Evolutionary conservation across 2,797 vertebrate species (phyloP).

Genomic region (Gymnothorax javanicus): DNA sequence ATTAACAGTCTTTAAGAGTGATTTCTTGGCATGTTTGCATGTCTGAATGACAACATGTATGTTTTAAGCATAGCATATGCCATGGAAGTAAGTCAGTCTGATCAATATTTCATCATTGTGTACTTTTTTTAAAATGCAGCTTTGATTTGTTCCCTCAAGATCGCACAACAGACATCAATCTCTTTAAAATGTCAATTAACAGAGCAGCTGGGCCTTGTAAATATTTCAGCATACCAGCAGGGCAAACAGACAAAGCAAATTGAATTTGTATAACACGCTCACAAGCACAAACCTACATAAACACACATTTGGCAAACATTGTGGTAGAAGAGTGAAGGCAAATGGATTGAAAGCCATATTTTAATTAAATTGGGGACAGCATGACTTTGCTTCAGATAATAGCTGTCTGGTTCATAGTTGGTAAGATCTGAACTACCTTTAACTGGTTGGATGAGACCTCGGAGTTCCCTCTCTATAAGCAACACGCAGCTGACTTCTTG

Average conservation of each 20-base stretch:
- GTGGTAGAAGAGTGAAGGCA: neutral
- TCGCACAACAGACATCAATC: slow-evolving; percentile 7
- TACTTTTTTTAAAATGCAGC: slow-evolving; percentile 20
- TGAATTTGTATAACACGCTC: slow-evolving; percentile 19
- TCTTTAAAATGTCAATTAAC: slow-evolving; percentile 26
- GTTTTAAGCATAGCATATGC: slow-evolving; percentile 15
- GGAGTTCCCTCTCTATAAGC: neutral
- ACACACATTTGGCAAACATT: neutral
- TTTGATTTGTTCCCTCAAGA: slow-evolving; percentile 12
- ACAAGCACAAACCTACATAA: slow-evolving; percentile 14
- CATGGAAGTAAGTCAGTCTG: slow-evolving; percentile 21
- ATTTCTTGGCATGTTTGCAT: neutral
- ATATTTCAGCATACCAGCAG: slow-evolving; percentile 24
- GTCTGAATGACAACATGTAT: neutral
- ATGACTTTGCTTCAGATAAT: neutral
- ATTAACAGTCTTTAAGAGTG: neutral
- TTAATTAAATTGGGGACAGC: neutral
- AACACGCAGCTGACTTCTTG: neutral
- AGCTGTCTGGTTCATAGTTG: neutral
- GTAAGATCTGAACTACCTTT: neutral
- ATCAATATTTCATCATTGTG: slow-evolving; percentile 25
- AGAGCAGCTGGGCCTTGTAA: slow-evolving; percentile 18
- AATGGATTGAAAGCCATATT: slow-evolving; percentile 2
- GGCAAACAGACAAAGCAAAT: slow-evolving; percentile 8
- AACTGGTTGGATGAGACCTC: neutral